Evolutionary conservation across 2,113 vertebrate species (phyloP), one percentile per base, ranked within the genome.

Genomic region (Thunnus maccoyii): DNA sequence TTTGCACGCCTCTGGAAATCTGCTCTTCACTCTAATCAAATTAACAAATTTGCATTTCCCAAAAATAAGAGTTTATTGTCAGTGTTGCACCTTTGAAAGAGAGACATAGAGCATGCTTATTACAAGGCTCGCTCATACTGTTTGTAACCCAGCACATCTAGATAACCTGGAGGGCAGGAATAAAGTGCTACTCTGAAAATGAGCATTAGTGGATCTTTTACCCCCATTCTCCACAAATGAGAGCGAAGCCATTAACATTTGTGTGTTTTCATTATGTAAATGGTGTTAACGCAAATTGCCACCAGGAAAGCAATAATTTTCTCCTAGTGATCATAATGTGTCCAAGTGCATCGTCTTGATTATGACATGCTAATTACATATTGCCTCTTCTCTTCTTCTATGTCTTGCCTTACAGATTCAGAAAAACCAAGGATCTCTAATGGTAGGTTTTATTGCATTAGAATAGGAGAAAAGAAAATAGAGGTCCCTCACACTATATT

Each of bases 191-290:
- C 96, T 96, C 95, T 96, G 76, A 86, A 91, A 91, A 92, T 96
- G 93, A 94, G 97, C 97, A 97, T 97, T 96, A 97, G 96, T 95
- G 97, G 96, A 96, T 96, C 96, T 97, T 96, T 96, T 96, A 96
- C 95, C 96, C 96, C 83, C 86, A 88, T 97, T 90, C 95, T 95
- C 80, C 95, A 96, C 97, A 99, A 99, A 99, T 98, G 97, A 98
- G 96, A 96, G 96, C 95, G 92, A 96, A 97, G 94, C 97, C 97
- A 98, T 99, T 99, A 99, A 97, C 97, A 97, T 97, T 98, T 99
- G 98, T 98, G 97, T 98, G 97, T 99, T 99, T 99, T 99, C 97
- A 99, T 99, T 99, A 99, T 99, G 98, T 97, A 99, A 99, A 99
- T 98, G 97, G 96, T 97, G 96, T 97, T 98, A 99, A 97, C 96